A percentile compares a stretch with the other conserved stretches of the same genome.
Conservation (phyloP, 2,797 vertebrate genomes). For the Smutsia gigantea region DNA sequence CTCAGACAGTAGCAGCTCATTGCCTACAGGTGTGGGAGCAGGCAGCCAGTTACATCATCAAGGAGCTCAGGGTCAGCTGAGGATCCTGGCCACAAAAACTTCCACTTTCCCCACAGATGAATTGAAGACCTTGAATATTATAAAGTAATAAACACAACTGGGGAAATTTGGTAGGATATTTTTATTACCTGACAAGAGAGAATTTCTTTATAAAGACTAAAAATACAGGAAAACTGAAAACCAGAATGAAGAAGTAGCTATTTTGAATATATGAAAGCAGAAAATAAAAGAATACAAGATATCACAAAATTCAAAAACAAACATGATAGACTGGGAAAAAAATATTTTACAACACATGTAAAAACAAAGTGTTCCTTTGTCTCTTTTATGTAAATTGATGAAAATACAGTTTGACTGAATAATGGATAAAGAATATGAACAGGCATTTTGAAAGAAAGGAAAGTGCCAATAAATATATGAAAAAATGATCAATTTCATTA, state of each 20-base stretch:
- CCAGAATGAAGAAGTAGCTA: not conserved
- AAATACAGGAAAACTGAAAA: not conserved
- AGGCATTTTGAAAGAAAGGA: not conserved
- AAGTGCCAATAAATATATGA: not conserved
- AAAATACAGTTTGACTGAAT: not conserved
- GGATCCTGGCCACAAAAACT: no score
- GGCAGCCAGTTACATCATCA: no score
- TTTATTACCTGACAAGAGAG: not conserved
- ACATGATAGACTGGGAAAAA: not conserved
- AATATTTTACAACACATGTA: not conserved
- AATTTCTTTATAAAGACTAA: constrained; percentile 28
- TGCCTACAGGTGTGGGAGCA: no score
- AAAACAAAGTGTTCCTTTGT: not conserved
- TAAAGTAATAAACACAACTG: not conserved
- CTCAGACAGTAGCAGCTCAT: no score
- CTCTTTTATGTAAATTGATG: not conserved
- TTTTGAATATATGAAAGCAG: not conserved
- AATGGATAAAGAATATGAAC: not conserved
- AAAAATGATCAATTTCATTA: not conserved
- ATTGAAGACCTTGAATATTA: not conserved
- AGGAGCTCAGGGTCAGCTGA: no score
- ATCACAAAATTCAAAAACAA: constrained; percentile 12
- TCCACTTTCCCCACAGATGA: not conserved
- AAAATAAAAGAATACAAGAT: not conserved
- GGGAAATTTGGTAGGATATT: not conserved